Base-by-base conservation (phyloP, 2,113 vertebrate species). In the Myotis lucifugus region DNA sequence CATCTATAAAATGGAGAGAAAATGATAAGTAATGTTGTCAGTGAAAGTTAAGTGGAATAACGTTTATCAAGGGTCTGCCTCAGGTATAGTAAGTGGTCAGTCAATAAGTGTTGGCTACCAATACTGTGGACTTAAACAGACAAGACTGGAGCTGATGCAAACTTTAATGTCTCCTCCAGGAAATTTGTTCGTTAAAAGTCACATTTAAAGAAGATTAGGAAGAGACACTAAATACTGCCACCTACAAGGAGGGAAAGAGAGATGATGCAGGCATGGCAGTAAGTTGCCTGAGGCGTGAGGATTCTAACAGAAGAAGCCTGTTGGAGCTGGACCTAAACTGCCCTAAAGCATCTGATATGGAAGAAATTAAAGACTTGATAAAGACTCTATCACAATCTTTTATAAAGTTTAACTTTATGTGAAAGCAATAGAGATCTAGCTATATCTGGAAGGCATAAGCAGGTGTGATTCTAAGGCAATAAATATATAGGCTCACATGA, bases 241-340 rank as follows among this genome's bases (percentile, higher is more conserved):
- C 67, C 87, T 95, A 95, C 12, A 56, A 74, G 94, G 85, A 85
- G 42, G 37, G 70, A 87, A 86, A 97, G 59, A 76, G 19, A 86
- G 89, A 52, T n/a, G 21, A 23, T 29, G 12, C 42, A 94, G 67
- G 84, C 32, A 48, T 0, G 42, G 61, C 17, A 94, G 70, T 23
- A 34, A 73, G 69, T 40, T 92, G 52, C 70, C 54, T 18, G 0
- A 25, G 17, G 87, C 76, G 73, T 48, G 34, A n/a, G 29, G 1
- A 37, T 54, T 83, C 50, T 11, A 67, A 90, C n/a, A 84, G 37
- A 95, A 84, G 73, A 52, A 81, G 52, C n/a, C 73, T 77, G 54
- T 5, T 48, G 89, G 88, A 67, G 70, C 34, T 21, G 19, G n/a
- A 83, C 88, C 84, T 46, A 52, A 83, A 61, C 42, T 93, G 25